A percentile compares a stretch with the other conserved stretches of the same genome.
Conservation (phyloP, 1,140 invertebrate species). For the Thaumatotibia leucotreta region DNA sequence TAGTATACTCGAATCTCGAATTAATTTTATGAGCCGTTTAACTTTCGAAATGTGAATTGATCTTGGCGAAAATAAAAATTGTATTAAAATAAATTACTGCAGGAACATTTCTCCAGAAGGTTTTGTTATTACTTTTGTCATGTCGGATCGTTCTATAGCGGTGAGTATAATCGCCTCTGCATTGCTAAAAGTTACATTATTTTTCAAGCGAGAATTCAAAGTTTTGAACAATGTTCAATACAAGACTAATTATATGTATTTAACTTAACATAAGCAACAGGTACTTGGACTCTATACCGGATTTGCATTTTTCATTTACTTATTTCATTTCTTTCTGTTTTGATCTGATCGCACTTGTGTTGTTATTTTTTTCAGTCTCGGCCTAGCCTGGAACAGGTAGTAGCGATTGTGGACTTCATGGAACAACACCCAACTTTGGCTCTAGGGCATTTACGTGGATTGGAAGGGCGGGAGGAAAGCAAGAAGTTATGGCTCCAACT, state of each 20-base stretch:
- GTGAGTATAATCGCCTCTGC: slow-evolving; percentile 35
- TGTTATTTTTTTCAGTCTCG: slow-evolving; percentile 47
- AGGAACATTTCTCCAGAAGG: not conserved
- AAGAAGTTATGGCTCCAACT: slow-evolving; percentile 61
- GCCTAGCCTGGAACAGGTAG: slow-evolving; percentile 59
- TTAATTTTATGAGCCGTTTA: slow-evolving; percentile 15
- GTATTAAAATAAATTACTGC: not conserved
- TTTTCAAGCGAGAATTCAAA: slow-evolving; percentile 26
- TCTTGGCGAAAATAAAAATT: not conserved
- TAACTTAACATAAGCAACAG: not conserved
- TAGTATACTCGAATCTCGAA: slow-evolving; percentile 26
- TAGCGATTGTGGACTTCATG: slow-evolving; percentile 66
- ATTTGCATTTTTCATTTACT: not conserved
- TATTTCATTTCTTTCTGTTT: slow-evolving; percentile 4
- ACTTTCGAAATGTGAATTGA: slow-evolving; percentile 16
- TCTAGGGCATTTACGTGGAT: slow-evolving; percentile 49
- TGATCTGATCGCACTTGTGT: not conserved
- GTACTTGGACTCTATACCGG: not conserved
- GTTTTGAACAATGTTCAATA: slow-evolving; percentile 24
- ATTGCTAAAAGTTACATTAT: slow-evolving; percentile 2
- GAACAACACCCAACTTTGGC: slow-evolving; percentile 57
- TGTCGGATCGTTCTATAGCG: slow-evolving; percentile 56
- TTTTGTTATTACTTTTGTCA: slow-evolving; percentile 23
- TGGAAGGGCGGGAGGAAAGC: slow-evolving; percentile 59
- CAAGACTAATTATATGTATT: not conserved